A percentile compares a stretch with the other conserved stretches of the same genome.
phyloP scores from a whole-genome alignment of 1,140 invertebrate species.

The Notospermus geniculatus region DNA sequence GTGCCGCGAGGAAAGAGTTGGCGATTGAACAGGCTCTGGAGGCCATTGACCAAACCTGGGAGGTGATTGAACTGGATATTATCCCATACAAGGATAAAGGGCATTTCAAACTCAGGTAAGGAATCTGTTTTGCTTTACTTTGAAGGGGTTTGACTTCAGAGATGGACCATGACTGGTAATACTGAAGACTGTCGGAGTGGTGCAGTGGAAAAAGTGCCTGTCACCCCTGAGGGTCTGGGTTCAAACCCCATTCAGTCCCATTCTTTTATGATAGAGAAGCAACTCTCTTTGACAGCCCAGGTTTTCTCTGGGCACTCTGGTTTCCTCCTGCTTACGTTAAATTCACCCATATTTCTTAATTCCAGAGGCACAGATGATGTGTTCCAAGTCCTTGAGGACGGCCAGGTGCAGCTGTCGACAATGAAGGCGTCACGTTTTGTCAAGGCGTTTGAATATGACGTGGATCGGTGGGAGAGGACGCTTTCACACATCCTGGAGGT shows the following conservation, averaged over 20 bases:
- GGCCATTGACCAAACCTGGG: constrained; percentile 70
- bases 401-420: constrained; percentile 63
- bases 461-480: constrained; percentile 79
- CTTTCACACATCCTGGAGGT: constrained; percentile 75
- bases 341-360: not conserved
- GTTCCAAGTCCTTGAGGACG: constrained; percentile 60
- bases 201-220: no score
- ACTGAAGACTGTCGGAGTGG: no score
- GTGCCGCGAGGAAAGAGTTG: constrained; percentile 79
- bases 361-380: constrained; percentile 57
- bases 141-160: not conserved
- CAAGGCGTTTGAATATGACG: constrained; percentile 75
- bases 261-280: no score
- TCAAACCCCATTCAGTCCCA: no score
- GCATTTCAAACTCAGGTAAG: constrained; percentile 54
- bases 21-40: constrained; percentile 74
- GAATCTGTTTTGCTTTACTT: not conserved
- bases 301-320: no score
- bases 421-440: constrained; percentile 85
- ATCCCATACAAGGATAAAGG: constrained; percentile 68
- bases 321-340: no score
- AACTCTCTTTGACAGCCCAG: no score
- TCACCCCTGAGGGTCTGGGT: no score
- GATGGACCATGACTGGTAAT: no score
- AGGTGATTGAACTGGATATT: constrained; percentile 69